phyloP scores from a whole-genome alignment of 1,140 invertebrate species.

The Adoxophyes honmai region DNA sequence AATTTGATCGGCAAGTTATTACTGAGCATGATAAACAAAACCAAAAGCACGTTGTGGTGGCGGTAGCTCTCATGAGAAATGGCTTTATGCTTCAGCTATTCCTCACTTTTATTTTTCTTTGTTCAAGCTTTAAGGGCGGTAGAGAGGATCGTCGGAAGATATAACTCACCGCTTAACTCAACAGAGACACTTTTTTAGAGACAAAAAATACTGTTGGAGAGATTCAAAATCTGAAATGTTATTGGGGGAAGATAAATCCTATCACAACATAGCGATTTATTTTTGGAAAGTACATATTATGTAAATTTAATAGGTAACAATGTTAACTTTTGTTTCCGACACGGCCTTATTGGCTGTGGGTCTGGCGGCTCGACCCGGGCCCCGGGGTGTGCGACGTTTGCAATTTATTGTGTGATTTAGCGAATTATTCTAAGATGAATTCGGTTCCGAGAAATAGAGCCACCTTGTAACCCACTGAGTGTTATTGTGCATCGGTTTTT shows the following conservation, averaged over 20 bases:
- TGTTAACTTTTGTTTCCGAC: background rate
- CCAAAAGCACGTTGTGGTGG: background rate
- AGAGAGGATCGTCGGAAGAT: slow-evolving; percentile 30
- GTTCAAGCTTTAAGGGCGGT: slow-evolving; percentile 16
- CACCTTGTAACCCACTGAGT: slow-evolving; percentile 1
- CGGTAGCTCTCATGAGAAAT: background rate
- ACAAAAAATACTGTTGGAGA: slow-evolving; percentile 30
- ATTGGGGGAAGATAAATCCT: slow-evolving; percentile 1
- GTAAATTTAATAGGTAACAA: background rate
- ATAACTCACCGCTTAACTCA: slow-evolving; percentile 36
- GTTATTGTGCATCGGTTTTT: slow-evolving; percentile 6
- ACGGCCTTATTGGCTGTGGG: background rate
- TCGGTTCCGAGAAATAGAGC: slow-evolving; percentile 19
- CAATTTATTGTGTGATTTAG: slow-evolving; percentile 20
- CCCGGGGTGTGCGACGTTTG: background rate
- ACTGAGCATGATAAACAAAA: slow-evolving; percentile 7
- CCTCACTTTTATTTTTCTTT: slow-evolving; percentile 22
- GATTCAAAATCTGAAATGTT: slow-evolving; percentile 11
- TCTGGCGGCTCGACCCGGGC: background rate
- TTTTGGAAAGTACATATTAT: background rate
- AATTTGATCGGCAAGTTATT: background rate
- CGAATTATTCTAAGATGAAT: slow-evolving; percentile 21
- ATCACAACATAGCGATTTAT: background rate
- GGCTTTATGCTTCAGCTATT: slow-evolving; percentile 12
- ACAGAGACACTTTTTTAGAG: slow-evolving; percentile 21